These are phyloP conservation scores for Octomys mimax DNA, from an alignment of 2,797 vertebrate species.

Conservation along the genomic window DNA sequence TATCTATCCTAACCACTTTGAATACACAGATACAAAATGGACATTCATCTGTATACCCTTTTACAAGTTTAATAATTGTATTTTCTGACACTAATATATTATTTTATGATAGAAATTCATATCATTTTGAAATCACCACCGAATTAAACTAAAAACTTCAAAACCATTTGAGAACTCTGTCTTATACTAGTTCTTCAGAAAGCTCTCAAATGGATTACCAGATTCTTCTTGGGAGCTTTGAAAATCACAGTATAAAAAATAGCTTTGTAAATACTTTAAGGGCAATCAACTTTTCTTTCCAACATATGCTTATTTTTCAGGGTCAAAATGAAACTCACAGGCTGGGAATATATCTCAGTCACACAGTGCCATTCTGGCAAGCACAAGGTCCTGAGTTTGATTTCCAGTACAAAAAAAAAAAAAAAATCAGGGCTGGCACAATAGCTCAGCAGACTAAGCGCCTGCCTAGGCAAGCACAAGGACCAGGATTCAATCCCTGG, in stretches of 20 bases:
- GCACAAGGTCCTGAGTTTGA: too few relatives aligned
- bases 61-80: neutral
- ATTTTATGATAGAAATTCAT: neutral
- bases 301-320: neutral
- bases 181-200: neutral
- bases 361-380: too few relatives aligned
- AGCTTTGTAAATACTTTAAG: neutral
- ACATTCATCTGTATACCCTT: too few relatives aligned
- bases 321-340: neutral
- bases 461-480: too few relatives aligned
- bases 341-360: too few relatives aligned
- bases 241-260: neutral
- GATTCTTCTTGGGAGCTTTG: neutral
- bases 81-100: neutral
- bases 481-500: neutral
- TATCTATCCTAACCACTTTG: too few relatives aligned
- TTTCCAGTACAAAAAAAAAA: too few relatives aligned
- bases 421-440: too few relatives aligned
- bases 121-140: constrained; percentile 23
- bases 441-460: too few relatives aligned
- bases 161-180: constrained; percentile 48
- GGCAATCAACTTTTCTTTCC: neutral
- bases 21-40: too few relatives aligned
- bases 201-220: neutral
- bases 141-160: neutral